Conservation (phyloP, 2,797 vertebrate genomes). For the Parauchenoglanis punctatus region DNA sequence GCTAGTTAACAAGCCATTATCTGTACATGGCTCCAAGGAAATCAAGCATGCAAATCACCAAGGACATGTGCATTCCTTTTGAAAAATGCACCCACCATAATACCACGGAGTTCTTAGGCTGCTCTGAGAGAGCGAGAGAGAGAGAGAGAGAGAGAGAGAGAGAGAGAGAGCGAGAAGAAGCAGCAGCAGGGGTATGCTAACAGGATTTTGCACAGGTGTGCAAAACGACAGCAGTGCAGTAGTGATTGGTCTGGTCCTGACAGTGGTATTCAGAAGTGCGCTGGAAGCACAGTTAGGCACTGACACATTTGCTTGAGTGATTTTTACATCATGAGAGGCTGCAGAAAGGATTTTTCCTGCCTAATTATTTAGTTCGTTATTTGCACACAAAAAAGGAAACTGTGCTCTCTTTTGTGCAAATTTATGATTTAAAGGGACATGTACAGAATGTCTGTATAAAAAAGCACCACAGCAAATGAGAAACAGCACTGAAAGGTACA, state of each 20-base stretch:
- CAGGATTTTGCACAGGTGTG: conserved; percentile 22
- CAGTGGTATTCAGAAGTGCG: not conserved
- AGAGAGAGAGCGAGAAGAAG: not conserved
- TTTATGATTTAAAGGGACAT: not conserved
- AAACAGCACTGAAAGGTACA: not conserved
- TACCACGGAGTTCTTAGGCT: not conserved
- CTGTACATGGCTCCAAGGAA: not conserved
- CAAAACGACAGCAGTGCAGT: conserved; percentile 15
- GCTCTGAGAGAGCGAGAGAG: not conserved
- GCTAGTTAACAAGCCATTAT: not conserved
- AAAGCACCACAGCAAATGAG: not conserved
- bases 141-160: not conserved
- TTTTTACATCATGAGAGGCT: not conserved
- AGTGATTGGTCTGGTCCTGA: conserved; percentile 10
- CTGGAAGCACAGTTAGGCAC: not conserved
- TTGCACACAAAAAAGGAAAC: not conserved
- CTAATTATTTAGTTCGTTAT: conserved; percentile 6
- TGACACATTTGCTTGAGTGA: not conserved
- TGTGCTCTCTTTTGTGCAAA: not conserved
- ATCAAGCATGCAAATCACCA: conserved; percentile 4
- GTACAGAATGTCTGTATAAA: not conserved
- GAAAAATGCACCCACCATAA: not conserved
- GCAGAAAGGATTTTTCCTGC: not conserved
- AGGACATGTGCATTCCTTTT: not conserved
- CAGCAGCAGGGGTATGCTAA: not conserved